Conservation (phyloP, 2,797 vertebrate genomes). For the Coccyzus lansbergi region DNA sequence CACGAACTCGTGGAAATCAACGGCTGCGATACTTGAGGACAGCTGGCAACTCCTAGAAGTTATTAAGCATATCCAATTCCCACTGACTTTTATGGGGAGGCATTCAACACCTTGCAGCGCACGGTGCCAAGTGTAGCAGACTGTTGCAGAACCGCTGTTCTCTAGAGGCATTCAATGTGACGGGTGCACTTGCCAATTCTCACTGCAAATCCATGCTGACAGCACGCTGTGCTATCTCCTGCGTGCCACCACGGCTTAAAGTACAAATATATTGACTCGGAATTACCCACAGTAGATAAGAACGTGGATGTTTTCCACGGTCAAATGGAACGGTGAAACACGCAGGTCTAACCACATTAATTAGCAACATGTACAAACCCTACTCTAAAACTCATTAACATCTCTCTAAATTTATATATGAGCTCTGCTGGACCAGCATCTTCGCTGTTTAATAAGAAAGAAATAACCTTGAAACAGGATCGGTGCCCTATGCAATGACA, state of each 20-base stretch:
- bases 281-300: background rate
- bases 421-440: background rate
- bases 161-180: slow-evolving; percentile 10
- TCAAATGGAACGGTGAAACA: background rate
- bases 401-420: background rate
- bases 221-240: background rate
- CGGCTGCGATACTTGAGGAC: background rate
- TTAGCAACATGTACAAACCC: background rate
- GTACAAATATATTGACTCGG: background rate
- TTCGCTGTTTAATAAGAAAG: background rate
- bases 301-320: background rate
- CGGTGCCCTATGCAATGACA: background rate
- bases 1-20: background rate
- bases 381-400: background rate
- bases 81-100: slow-evolving; percentile 14
- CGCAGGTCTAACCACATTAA: background rate
- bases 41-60: slow-evolving; percentile 2
- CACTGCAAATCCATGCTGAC: slow-evolving; percentile 39
- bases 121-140: background rate
- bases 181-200: background rate
- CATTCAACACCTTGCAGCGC: slow-evolving; percentile 45
- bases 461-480: background rate
- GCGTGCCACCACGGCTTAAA: background rate
- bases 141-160: slow-evolving; percentile 45
- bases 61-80: slow-evolving; percentile 34